Conservation (phyloP, 1,140 invertebrate genomes). For the Drosophila neocordata region DNA sequence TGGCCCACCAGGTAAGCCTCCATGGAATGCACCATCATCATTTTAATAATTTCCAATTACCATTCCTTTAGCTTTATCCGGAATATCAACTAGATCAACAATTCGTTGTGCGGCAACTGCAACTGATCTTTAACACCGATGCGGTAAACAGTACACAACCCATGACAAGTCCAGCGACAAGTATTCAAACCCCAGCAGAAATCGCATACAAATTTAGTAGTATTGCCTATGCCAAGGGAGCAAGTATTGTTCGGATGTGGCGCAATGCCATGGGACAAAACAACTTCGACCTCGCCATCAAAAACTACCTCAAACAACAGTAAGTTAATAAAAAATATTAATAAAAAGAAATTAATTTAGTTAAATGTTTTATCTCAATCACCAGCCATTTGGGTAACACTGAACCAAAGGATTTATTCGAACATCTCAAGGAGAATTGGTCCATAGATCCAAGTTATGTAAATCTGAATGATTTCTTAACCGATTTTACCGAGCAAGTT, state of each 20-base stretch:
- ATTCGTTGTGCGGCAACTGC: slow-evolving; percentile 87
- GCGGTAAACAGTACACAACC: slow-evolving; percentile 85
- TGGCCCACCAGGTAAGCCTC: slow-evolving; percentile 83
- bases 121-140: slow-evolving; percentile 87
- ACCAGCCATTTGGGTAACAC: slow-evolving; percentile 46
- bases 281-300: slow-evolving; percentile 86
- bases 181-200: slow-evolving; percentile 81
- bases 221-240: slow-evolving; percentile 87
- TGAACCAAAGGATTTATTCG: slow-evolving; percentile 47
- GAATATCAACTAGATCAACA: slow-evolving; percentile 84
- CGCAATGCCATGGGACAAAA: slow-evolving; percentile 86
- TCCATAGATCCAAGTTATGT: slow-evolving; percentile 18
- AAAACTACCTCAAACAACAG: slow-evolving; percentile 85
- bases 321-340: slow-evolving; percentile 49
- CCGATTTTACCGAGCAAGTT: slow-evolving; percentile 95
- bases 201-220: slow-evolving; percentile 85
- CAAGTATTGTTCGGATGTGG: slow-evolving; percentile 90
- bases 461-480: slow-evolving; percentile 51
- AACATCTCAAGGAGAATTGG: slow-evolving; percentile 51
- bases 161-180: slow-evolving; percentile 83
- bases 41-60: not conserved
- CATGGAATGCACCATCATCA: not conserved
- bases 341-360: not conserved
- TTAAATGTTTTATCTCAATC: not conserved
- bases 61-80: slow-evolving; percentile 57